A percentile compares a stretch with the other conserved stretches of the same genome.
Conservation (phyloP, 2,113 vertebrate species). For the Thunnus maccoyii region DNA sequence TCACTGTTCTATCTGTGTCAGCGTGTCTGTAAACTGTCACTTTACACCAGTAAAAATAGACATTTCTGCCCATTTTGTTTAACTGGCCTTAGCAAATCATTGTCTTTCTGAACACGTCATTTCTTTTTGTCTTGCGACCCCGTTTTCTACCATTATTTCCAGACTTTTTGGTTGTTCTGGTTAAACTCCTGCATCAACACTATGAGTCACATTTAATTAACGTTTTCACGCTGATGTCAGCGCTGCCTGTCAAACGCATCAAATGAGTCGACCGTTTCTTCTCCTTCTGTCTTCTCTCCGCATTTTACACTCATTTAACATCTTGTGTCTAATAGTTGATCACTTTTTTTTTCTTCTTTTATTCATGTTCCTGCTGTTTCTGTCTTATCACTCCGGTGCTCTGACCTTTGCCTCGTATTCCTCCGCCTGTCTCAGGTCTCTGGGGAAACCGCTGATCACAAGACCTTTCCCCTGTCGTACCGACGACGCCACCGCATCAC, state of each 20-base stretch:
- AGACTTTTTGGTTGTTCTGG: not conserved
- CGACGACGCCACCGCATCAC: slow-evolving; percentile 86
- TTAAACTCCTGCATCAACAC: not conserved
- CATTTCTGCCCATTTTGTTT: not conserved
- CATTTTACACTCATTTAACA: not conserved
- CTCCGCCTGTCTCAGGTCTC: slow-evolving; percentile 88
- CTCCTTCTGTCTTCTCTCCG: not conserved
- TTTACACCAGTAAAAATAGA: too few species aligned
- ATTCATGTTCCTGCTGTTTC: not conserved
- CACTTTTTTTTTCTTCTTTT: not conserved
- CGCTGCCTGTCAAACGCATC: not conserved
- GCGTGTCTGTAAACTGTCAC: too few species aligned
- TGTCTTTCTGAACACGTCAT: not conserved
- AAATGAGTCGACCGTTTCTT: not conserved
- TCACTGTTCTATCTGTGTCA: not conserved
- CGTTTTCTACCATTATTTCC: not conserved
- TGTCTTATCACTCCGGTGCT: not conserved
- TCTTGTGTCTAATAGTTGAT: not conserved
- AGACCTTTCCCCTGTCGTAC: slow-evolving; percentile 86
- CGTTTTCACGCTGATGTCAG: not conserved
- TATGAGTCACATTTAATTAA: slow-evolving; percentile 12
- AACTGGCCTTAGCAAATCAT: not conserved
- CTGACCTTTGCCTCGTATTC: slow-evolving; percentile 92
- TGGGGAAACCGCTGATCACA: slow-evolving; percentile 91
- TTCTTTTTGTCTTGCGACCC: not conserved